Conservation (phyloP, 2,113 vertebrate genomes). For the Myiagra hebetior region DNA sequence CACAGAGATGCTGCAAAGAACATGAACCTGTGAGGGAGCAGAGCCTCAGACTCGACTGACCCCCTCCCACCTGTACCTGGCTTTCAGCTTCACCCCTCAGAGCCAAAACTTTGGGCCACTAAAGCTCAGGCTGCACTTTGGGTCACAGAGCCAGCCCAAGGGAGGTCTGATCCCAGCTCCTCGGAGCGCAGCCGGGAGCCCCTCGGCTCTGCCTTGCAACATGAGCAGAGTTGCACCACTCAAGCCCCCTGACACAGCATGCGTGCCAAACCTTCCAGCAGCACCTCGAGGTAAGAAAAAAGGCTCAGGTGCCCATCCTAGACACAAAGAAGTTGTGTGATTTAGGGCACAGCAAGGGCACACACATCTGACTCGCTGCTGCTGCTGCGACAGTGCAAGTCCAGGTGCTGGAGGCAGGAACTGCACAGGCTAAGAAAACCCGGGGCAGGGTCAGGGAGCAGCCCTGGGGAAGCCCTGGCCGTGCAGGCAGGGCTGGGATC, state of each 20-base stretch:
- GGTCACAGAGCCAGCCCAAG: background rate
- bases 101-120: background rate
- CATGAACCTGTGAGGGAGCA: fast-evolving
- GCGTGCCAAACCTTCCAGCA: background rate
- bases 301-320: background rate
- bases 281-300: background rate
- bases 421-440: background rate
- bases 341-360: fast-evolving
- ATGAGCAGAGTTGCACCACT: background rate
- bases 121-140: background rate
- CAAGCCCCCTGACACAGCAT: background rate
- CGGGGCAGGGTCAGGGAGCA: fast-evolving
- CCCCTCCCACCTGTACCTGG: background rate
- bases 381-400: fast-evolving
- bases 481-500: background rate
- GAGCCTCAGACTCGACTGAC: fast-evolving
- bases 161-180: background rate
- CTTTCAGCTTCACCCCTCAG: background rate
- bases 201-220: background rate
- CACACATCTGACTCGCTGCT: fast-evolving
- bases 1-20: fast-evolving
- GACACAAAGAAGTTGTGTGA: background rate
- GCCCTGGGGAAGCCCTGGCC: background rate
- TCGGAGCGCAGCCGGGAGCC: background rate
- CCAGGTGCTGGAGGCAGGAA: background rate